Evolutionary conservation across 2,888 invertebrate species (phyloP).

Genomic region (Cheilosia variabilis): DNA sequence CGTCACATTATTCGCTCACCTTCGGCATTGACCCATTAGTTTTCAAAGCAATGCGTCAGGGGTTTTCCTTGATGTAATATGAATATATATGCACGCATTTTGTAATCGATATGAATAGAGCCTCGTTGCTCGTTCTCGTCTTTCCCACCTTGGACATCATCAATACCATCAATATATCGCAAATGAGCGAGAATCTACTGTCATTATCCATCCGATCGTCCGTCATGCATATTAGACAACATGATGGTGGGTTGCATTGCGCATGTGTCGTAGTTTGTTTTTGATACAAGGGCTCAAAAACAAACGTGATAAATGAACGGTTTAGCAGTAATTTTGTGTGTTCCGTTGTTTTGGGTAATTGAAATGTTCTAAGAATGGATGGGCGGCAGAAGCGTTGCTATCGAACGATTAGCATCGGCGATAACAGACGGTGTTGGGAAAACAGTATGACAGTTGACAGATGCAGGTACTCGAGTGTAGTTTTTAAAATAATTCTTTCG

Average conservation of each 20-base stretch:
- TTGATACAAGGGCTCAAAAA: conserved; percentile 49
- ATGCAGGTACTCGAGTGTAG: not conserved
- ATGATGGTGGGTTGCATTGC: conserved; percentile 57
- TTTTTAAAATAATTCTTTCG: too few species aligned
- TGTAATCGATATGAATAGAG: conserved; percentile 58
- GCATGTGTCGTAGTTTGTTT: conserved; percentile 64
- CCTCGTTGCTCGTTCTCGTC: not conserved
- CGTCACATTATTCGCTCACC: conserved; percentile 31
- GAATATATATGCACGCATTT: conserved; percentile 59
- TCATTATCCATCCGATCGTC: conserved; percentile 64
- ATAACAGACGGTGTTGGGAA: conserved; percentile 36
- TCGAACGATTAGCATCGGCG: conserved; percentile 47
- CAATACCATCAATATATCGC: conserved; percentile 67
- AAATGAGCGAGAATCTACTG: conserved; percentile 59
- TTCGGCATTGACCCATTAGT: conserved; percentile 39
- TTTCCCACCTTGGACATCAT: conserved; percentile 26
- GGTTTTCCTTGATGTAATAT: conserved; percentile 17
- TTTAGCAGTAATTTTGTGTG: conserved; percentile 63
- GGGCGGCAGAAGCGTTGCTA: conserved; percentile 59
- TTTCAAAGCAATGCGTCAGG: conserved; percentile 9
- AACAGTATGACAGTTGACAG: not conserved
- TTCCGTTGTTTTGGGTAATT: conserved; percentile 64
- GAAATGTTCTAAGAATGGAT: conserved; percentile 63
- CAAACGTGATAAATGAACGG: conserved; percentile 72
- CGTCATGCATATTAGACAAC: conserved; percentile 73